These are phyloP conservation scores for Drusus annulatus DNA, from an alignment of 1,140 invertebrate genomes.

Conservation along the genomic window DNA sequence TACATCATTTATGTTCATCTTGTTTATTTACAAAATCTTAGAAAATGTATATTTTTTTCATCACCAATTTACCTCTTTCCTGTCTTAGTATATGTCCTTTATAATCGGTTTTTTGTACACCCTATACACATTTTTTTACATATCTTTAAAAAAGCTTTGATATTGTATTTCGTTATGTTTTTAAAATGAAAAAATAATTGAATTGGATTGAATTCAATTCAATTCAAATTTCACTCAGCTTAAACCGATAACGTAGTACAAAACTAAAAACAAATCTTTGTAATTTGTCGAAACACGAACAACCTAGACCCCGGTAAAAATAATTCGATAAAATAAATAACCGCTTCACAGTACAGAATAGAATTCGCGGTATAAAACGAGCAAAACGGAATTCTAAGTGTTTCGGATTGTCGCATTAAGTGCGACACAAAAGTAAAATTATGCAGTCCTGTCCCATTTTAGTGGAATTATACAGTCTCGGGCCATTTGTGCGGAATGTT, in stretches of 20 bases:
- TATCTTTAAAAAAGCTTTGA: too few relatives aligned
- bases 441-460: slow-evolving; percentile 27
- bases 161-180: too few relatives aligned
- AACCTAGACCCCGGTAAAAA: neutral
- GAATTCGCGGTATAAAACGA: neutral
- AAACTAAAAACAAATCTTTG: neutral
- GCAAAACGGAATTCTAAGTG: slow-evolving; percentile 30
- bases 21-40: too few relatives aligned
- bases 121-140: too few relatives aligned
- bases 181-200: too few relatives aligned
- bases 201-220: too few relatives aligned
- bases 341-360: neutral
- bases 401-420: slow-evolving; percentile 31
- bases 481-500: slow-evolving; percentile 30
- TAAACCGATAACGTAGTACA: neutral
- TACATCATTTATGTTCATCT: too few relatives aligned
- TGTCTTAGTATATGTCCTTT: too few relatives aligned
- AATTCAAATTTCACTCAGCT: neutral
- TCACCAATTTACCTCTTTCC: too few relatives aligned
- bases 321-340: slow-evolving; percentile 3
- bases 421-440: slow-evolving; percentile 36
- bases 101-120: too few relatives aligned
- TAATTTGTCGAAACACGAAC: neutral
- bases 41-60: too few relatives aligned
- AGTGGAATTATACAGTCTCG: slow-evolving; percentile 29